These are phyloP conservation scores for Drosophila aldrichi DNA, from an alignment of 2,888 invertebrate genomes.

Conservation along the genomic window DNA sequence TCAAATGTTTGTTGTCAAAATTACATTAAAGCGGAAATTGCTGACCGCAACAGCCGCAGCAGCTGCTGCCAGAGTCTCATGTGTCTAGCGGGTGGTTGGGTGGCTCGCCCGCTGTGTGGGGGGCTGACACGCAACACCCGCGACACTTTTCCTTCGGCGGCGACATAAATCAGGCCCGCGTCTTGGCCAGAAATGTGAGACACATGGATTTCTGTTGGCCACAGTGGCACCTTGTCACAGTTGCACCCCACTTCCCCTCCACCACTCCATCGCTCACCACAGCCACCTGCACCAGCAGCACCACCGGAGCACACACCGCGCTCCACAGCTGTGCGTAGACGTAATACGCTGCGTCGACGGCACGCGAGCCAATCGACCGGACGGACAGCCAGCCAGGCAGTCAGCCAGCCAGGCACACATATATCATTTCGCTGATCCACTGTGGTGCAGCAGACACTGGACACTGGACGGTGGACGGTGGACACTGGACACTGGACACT, in stretches of 20 bases:
- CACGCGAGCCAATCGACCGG: constrained; percentile 41
- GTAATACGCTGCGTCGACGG: constrained; percentile 54
- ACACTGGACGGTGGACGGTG: constrained; percentile 19
- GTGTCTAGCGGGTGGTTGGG: not conserved
- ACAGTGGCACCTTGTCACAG: constrained; percentile 52
- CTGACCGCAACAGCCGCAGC: constrained; percentile 54
- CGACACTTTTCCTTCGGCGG: constrained; percentile 66
- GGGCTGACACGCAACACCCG: constrained; percentile 70
- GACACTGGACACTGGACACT: constrained; percentile 39
- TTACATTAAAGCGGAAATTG: constrained; percentile 77
- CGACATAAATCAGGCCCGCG: constrained; percentile 66
- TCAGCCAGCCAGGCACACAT: constrained; percentile 29
- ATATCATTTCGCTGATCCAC: constrained; percentile 54
- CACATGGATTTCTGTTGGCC: constrained; percentile 54
- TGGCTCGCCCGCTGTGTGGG: constrained; percentile 11
- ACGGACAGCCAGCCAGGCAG: not conserved
- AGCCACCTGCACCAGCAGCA: not conserved
- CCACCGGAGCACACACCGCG: not conserved
- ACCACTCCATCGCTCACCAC: not conserved
- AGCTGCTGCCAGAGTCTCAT: constrained; percentile 14
- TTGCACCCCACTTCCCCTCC: not conserved
- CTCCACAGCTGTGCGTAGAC: constrained; percentile 51
- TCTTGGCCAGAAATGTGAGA: constrained; percentile 62
- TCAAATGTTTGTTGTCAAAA: constrained; percentile 66
- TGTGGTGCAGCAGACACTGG: constrained; percentile 24